Evolutionary conservation across 2,888 invertebrate species (phyloP), one percentile per base, ranked within the genome.

Genomic region (Notodromas monacha): DNA sequence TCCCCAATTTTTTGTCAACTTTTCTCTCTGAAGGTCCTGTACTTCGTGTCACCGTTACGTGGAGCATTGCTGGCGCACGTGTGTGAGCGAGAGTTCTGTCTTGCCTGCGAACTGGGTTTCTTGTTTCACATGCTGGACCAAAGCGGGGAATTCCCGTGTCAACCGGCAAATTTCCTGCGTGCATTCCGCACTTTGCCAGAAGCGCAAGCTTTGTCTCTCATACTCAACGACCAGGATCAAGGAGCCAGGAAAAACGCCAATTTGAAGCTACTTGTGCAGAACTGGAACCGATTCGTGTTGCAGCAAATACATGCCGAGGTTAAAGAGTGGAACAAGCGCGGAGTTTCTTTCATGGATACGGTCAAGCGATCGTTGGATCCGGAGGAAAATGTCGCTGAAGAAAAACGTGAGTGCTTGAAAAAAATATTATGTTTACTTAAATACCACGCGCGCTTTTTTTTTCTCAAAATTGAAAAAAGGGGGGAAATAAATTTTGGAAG

Each of bases 151-250:
- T 56, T 65, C 31, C 72, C 77, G 3, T 79, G 77, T 57, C 67
- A 45, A 68, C 77, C 84, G 3, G 69, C 67, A 30, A 84, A 84
- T 49, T 84, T 89, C 44, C 56, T 86, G 27, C 59, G 86, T 36
- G 81, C 86, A 4, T 81, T 89, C 48, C 60, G 84, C 14, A 84
- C 84, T 0, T 76, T 84, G 12, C 84, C 81, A 1, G 84, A 89
- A 48, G 84, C 84, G 1, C 68, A 81, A 0, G 84, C 81, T 0
- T 53, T 86, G 26, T 74, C 81, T 5, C 60, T 89, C 12, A 74
- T 84, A 36, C 51, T 86, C 26, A 68, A 70, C 5, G 86, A 84
- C 40, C 56, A 68, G 3, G 64, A 64, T 43, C 47, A 50, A 28
- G 59, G 63, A 0, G 69, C 68, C 36, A 55, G 61, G 26, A 65